Evolutionary conservation across 1,140 invertebrate species (phyloP), one percentile per base, ranked within the genome.

Genomic region (Trinorchestia longiramus): DNA sequence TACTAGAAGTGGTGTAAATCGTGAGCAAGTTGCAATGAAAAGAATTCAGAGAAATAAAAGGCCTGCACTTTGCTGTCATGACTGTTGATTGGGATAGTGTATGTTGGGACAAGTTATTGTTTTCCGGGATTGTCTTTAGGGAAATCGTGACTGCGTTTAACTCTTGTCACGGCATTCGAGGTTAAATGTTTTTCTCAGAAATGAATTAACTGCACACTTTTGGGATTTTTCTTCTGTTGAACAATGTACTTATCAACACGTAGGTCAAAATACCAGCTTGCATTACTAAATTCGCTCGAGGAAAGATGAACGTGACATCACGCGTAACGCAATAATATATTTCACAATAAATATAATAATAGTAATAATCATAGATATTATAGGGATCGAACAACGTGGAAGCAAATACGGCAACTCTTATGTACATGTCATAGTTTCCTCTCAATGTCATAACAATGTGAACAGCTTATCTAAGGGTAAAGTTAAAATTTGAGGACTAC

Each of bases 291-390:
- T 90, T 90, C 88, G 1, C 88, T 90, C 88, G 88, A 90, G 36
- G 43, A 90, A 90, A 90, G 4, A 11, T 42, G 88, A 90, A 90
- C 88, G 88, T 90, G 88, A 43, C 43, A 47, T 43, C 92, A 45
- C 43, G 92, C 43, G 11, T 94, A 94, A 94, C 41, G 92, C 44
- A 94, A 94, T 94, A 47, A 94, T 94, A 94, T 94, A 94, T 94
- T 94, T 94, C 92, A 94, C 92, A 94, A 94, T 94, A 94, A 94
- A 94, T 94, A 45, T 94, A 94, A 94, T 94, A 94, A 94, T 94
- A 94, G 92, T 47, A 94, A 94, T 94, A 94, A 94, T 94, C 92
- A 94, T 94, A 94, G 92, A 94, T 94, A 94, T 94, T 94, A 94
- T 94, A 94, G 92, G 92, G 92, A 94, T 94, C 92, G 44, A 94